Percentiles rank a stretch among this genome's conserved stretches.
These are phyloP conservation scores for Agrochola lychnidis DNA, from an alignment of 2,888 invertebrate genomes.

Conservation along the genomic window DNA sequence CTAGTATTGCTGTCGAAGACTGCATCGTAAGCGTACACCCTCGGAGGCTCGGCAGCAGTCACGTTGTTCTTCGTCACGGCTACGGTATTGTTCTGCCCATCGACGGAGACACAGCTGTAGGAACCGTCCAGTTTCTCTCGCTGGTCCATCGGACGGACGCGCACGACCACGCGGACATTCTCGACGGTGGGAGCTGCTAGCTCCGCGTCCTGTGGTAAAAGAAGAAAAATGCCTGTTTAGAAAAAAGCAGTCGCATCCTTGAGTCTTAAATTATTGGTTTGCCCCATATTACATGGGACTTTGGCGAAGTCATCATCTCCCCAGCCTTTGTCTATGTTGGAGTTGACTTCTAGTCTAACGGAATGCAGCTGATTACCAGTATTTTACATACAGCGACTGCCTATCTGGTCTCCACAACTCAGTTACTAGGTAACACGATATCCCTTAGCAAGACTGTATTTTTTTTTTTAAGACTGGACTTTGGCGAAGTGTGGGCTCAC, in stretches of 20 bases:
- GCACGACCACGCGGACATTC: conserved; percentile 98
- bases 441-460: no score
- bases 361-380: no score
- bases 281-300: background rate
- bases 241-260: background rate
- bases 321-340: no score
- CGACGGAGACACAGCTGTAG: conserved; percentile 94
- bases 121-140: conserved; percentile 94
- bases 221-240: background rate
- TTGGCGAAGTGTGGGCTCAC: background rate
- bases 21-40: conserved; percentile 98
- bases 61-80: conserved; percentile 94
- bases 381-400: no score
- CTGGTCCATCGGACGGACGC: conserved; percentile 97
- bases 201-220: conserved; percentile 84
- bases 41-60: conserved; percentile 94
- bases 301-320: background rate
- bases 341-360: no score
- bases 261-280: background rate
- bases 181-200: conserved; percentile 93
- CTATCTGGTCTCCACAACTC: no score
- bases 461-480: no score
- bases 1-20: conserved; percentile 97
- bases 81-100: conserved; percentile 94
- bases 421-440: no score